Evolutionary conservation across 2,797 vertebrate species (phyloP), one percentile per base, ranked within the genome.

Genomic region (Xenopus petersii): DNA sequence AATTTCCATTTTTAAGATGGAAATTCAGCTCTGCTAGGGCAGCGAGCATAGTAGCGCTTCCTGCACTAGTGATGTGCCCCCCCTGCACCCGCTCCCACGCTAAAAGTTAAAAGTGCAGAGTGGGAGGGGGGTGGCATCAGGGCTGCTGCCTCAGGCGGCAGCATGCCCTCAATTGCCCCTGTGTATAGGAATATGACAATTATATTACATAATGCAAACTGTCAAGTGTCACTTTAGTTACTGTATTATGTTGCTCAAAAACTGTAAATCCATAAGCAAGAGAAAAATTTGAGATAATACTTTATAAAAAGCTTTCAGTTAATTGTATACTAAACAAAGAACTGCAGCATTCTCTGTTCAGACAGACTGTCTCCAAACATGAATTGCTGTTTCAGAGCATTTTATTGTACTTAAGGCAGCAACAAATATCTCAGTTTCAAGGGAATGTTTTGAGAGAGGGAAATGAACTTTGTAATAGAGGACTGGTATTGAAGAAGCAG

Each of bases 201-300:
- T 3, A 42, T 42, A 4, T 3, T 42, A 42, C 36, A 42, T 42
- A 42, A 42, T 42, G 36, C 26, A 42, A 42, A 67, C 33, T 55
- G 54, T 15, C 12, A 55, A 10, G 26, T 67, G 65, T 33, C 21
- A 54, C 5, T 67, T 67, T 36, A 67, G 49, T 54, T 12, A 55
- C 65, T 30, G 15, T 21, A 55, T 9, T 33, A 26, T 2, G 15
- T 67, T 54, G 17, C 5, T 36, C 8, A 16, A 67, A 54, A 2
- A 30, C 26, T 30, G 26, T 17, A 30, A 54, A 68, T 42, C 21
- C 15, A 48, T 62, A 63, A 75, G 21, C 33, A 58, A 56, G 36
- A 21, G 30, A 64, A 60, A 64, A 10, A 36, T 16, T 70, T 64
- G 74, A 76, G 55, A 66, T 71, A 70, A 71, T 46, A 54, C 55